phyloP scores from a whole-genome alignment of 53 echinoderm and acorn worm species.

The Echinometra lucunter region DNA sequence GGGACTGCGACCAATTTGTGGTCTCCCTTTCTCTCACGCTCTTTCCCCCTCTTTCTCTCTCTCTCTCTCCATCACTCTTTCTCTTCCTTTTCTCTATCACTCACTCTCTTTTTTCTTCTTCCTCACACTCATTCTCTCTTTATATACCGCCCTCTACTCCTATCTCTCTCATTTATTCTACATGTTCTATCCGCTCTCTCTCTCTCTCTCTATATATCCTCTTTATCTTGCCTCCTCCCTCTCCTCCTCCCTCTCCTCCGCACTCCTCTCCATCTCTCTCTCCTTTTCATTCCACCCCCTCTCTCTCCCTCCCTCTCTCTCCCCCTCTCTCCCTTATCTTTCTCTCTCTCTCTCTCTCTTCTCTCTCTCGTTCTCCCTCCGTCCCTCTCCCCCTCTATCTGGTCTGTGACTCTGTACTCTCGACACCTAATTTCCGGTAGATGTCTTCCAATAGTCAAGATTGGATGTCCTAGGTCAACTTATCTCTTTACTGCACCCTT shows the following conservation, averaged over 20 bases:
- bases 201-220: neutral
- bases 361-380: neutral
- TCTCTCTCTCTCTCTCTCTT: neutral
- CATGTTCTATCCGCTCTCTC: too few relatives aligned
- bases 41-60: neutral
- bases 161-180: too few relatives aligned
- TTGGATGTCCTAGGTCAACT: neutral
- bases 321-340: neutral
- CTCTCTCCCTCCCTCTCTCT: neutral
- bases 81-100: too few relatives aligned
- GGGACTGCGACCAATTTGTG: neutral
- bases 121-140: too few relatives aligned
- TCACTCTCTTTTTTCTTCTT: too few relatives aligned
- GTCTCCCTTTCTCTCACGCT: neutral
- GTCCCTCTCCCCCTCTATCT: neutral
- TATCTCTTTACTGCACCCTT: neutral
- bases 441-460: neutral
- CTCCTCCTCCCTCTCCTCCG: neutral
- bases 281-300: neutral
- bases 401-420: too few relatives aligned
- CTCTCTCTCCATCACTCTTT: neutral
- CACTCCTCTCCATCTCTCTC: neutral
- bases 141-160: too few relatives aligned
- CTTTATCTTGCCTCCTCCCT: neutral
- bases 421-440: slow-evolving; percentile 34